Evolutionary conservation across 2,113 vertebrate genomes (phyloP).

Genomic region (Callopanchax toddi): DNA sequence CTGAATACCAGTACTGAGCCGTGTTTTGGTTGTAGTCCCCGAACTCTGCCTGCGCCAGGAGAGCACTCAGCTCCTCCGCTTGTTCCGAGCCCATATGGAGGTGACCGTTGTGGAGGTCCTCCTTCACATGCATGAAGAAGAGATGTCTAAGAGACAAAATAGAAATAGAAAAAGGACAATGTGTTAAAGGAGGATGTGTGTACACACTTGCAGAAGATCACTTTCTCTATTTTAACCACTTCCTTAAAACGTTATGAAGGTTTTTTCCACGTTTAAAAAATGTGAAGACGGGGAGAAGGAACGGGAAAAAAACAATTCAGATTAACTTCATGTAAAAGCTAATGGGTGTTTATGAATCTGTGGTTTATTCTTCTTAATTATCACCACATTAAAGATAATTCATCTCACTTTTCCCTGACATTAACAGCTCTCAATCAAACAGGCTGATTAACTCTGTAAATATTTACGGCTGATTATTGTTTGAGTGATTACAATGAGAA

Average conservation of each 20-base stretch:
- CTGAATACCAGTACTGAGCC: constrained; percentile 91
- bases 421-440: not conserved
- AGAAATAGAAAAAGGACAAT: not conserved
- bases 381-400: too few species aligned
- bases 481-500: constrained; percentile 35
- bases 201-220: constrained; percentile 1
- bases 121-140: constrained; percentile 95
- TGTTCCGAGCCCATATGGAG: constrained; percentile 90
- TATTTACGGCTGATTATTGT: constrained; percentile 16
- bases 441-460: not conserved
- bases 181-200: not conserved
- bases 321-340: too few species aligned
- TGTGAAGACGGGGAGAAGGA: too few species aligned
- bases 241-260: constrained; percentile 22
- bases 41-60: constrained; percentile 93
- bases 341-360: too few species aligned
- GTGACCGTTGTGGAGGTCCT: constrained; percentile 92
- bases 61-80: constrained; percentile 90
- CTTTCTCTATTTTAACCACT: constrained; percentile 29
- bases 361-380: too few species aligned
- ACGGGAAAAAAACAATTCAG: too few species aligned
- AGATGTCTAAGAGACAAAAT: constrained; percentile 82
- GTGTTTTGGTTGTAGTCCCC: constrained; percentile 99
- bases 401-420: not conserved
- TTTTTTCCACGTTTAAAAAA: not conserved